These are phyloP conservation scores for Clanis bilineata DNA, from an alignment of 2,888 invertebrate genomes.

Conservation along the genomic window DNA sequence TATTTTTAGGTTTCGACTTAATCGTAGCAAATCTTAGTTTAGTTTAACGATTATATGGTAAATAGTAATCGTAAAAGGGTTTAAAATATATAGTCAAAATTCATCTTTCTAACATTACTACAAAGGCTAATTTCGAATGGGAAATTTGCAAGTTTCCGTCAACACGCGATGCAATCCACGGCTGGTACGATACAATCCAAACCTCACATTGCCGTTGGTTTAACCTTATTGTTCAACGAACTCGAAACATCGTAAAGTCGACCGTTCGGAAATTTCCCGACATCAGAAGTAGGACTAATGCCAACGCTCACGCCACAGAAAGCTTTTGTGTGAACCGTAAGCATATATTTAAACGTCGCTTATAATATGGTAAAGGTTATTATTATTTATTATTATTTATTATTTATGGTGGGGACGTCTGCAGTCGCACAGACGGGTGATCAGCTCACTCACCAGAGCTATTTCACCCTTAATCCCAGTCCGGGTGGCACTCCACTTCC, in stretches of 20 bases:
- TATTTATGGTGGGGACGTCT: no score
- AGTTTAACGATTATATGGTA: no score
- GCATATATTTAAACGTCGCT: no score
- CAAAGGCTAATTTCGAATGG: not conserved
- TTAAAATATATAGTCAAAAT: not conserved
- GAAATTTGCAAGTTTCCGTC: not conserved
- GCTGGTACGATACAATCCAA: not conserved
- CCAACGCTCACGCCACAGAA: not conserved
- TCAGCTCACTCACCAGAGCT: no score
- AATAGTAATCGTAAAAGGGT: not conserved
- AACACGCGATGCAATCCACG: not conserved
- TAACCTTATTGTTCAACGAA: conserved; percentile 9
- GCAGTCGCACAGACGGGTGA: no score
- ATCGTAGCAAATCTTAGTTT: no score
- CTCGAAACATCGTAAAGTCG: conserved; percentile 4
- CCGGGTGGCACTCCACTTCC: no score
- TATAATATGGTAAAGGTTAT: no score
- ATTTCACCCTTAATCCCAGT: no score
- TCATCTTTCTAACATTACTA: not conserved
- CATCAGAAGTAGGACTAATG: conserved; percentile 1
- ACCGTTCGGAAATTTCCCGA: not conserved
- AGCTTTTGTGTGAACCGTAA: not conserved
- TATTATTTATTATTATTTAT: no score
- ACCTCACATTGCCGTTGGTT: not conserved
- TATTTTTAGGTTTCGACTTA: no score